A percentile compares a stretch with the other conserved stretches of the same genome.
Conservation (phyloP, 2,113 vertebrate species). For the Vombatus ursinus region DNA sequence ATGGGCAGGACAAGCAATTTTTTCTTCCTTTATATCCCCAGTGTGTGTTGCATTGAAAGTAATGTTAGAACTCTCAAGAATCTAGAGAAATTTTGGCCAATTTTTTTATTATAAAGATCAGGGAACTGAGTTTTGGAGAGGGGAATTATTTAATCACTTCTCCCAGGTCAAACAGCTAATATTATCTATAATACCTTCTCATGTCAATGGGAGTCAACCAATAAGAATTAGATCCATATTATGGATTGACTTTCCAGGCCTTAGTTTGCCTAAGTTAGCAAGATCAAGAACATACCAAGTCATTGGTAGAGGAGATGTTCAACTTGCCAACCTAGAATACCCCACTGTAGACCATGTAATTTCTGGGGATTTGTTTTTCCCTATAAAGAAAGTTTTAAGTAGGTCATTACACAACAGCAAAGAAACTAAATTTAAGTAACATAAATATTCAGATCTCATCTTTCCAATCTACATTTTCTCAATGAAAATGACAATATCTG, state of each 20-base stretch:
- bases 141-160: not conserved
- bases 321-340: not conserved
- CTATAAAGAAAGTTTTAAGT: not conserved
- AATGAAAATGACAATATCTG: constrained; percentile 32
- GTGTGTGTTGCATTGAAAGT: not conserved
- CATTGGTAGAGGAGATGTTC: not conserved
- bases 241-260: not conserved
- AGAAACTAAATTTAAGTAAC: not conserved
- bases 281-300: constrained; percentile 28
- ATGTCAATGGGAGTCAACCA: not conserved
- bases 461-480: not conserved
- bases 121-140: not conserved
- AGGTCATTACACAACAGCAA: not conserved
- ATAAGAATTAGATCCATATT: not conserved
- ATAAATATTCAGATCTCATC: constrained; percentile 27
- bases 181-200: not conserved
- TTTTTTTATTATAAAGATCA: too few species aligned
- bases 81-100: too few species aligned
- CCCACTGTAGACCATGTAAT: not conserved
- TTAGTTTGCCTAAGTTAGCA: not conserved
- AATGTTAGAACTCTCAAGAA: too few species aligned
- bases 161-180: not conserved
- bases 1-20: too few species aligned
- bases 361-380: not conserved
- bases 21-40: too few species aligned